phyloP scores from a whole-genome alignment of 2,888 invertebrate species.

The Habroteleia sp. region DNA sequence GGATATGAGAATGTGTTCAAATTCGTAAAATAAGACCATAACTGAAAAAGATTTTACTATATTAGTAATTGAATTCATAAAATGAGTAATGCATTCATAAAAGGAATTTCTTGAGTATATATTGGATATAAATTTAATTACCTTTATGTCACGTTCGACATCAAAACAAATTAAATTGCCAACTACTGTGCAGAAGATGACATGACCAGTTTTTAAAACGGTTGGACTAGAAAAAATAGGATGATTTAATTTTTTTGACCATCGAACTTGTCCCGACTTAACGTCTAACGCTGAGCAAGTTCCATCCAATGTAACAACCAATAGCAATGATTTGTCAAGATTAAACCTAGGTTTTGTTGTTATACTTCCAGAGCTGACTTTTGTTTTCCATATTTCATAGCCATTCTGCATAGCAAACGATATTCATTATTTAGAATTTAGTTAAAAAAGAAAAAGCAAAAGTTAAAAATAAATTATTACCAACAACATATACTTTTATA shows the following conservation, averaged over 20 bases:
- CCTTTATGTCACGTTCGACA: slow-evolving; percentile 66
- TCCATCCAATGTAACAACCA: slow-evolving; percentile 84
- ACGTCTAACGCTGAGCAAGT: slow-evolving; percentile 83
- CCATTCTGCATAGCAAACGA: slow-evolving; percentile 79
- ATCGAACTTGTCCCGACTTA: slow-evolving; percentile 82
- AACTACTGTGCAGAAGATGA: slow-evolving; percentile 81
- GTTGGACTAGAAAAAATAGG: slow-evolving; percentile 87
- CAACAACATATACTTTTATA: too few species aligned
- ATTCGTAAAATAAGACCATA: slow-evolving; percentile 83
- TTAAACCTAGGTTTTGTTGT: slow-evolving; percentile 81
- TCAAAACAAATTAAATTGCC: slow-evolving; percentile 70
- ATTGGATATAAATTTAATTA: slow-evolving; percentile 50
- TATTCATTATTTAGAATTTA: too few species aligned
- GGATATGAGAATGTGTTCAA: slow-evolving; percentile 89
- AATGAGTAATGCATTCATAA: too few species aligned
- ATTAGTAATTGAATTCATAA: slow-evolving; percentile 6
- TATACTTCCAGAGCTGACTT: slow-evolving; percentile 82
- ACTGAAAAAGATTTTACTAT: slow-evolving; percentile 81
- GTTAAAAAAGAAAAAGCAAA: too few species aligned
- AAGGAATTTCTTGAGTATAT: too few species aligned
- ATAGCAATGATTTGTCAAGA: slow-evolving; percentile 71
- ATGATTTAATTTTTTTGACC: slow-evolving; percentile 83
- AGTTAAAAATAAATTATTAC: too few species aligned
- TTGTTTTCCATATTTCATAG: slow-evolving; percentile 72
- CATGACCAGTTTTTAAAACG: slow-evolving; percentile 83